Evolutionary conservation across 2,797 vertebrate species (phyloP).

Genomic region (Lacerta viridis): DNA sequence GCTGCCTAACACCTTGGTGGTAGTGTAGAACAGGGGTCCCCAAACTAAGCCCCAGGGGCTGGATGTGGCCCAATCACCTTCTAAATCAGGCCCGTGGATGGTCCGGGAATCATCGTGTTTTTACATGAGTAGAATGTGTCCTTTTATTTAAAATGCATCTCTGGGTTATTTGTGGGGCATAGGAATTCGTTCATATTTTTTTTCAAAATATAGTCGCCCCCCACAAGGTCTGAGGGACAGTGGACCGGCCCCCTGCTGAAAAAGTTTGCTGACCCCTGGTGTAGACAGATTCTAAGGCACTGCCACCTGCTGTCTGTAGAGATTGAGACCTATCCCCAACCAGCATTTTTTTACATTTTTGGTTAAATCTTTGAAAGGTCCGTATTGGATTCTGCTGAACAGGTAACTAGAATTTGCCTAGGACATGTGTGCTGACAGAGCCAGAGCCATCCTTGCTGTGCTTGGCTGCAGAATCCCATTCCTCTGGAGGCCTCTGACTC

Average conservation of each 20-base stretch:
- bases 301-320: not conserved
- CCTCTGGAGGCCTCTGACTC: slow-evolving; percentile 45
- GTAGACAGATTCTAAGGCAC: not conserved
- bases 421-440: not conserved
- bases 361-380: not conserved
- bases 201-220: too few relatives aligned
- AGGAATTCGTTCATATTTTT: too few relatives aligned
- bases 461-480: slow-evolving; percentile 14
- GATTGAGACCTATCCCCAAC: not conserved
- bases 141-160: too few relatives aligned
- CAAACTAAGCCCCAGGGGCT: too few relatives aligned
- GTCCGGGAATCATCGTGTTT: too few relatives aligned
- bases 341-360: not conserved
- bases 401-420: not conserved
- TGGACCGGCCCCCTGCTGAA: too few relatives aligned
- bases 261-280: too few relatives aligned
- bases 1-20: not conserved
- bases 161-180: too few relatives aligned
- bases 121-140: too few relatives aligned
- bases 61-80: too few relatives aligned
- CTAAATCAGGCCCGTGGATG: too few relatives aligned
- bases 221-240: too few relatives aligned
- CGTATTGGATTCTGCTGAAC: not conserved
- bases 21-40: not conserved
- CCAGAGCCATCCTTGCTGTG: not conserved